A percentile compares a stretch with the other conserved stretches of the same genome.
These are phyloP conservation scores for Brachionus sp. DNA, from an alignment of 1,140 invertebrate genomes.

Conservation along the genomic window DNA sequence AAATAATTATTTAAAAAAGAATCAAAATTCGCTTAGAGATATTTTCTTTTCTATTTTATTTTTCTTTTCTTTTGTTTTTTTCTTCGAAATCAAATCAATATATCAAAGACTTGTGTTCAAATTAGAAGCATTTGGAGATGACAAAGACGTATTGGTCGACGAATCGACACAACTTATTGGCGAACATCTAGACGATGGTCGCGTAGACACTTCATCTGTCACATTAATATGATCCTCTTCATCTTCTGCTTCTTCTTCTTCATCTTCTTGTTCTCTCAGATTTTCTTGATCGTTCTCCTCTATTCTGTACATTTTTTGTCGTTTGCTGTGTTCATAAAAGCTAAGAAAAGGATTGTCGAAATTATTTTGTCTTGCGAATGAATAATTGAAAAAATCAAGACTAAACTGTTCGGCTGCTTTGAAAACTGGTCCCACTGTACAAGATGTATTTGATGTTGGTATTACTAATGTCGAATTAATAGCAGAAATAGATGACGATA, in stretches of 20 bases:
- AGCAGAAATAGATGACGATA: neutral
- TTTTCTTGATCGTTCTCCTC: neutral
- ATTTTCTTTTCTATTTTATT: neutral
- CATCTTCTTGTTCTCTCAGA: neutral
- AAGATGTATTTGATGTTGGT: neutral
- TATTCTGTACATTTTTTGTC: neutral
- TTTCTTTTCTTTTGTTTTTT: neutral
- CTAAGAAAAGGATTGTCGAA: neutral
- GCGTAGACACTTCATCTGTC: neutral
- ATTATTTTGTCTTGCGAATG: neutral
- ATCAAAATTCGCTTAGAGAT: neutral
- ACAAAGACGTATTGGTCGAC: neutral
- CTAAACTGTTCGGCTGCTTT: neutral
- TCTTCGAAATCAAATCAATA: too few species aligned
- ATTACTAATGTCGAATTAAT: too few species aligned
- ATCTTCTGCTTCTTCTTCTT: neutral
- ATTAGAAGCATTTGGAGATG: constrained; percentile 30
- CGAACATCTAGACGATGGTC: neutral
- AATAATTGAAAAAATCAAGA: constrained; percentile 27
- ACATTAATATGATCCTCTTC: constrained; percentile 11
- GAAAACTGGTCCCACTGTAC: neutral
- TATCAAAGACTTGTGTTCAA: constrained; percentile 34
- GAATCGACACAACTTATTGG: constrained; percentile 5
- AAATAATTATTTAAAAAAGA: neutral
- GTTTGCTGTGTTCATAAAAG: neutral